These are phyloP conservation scores for Metallyticus violacea DNA, from an alignment of 2,888 invertebrate genomes.

Conservation along the genomic window DNA sequence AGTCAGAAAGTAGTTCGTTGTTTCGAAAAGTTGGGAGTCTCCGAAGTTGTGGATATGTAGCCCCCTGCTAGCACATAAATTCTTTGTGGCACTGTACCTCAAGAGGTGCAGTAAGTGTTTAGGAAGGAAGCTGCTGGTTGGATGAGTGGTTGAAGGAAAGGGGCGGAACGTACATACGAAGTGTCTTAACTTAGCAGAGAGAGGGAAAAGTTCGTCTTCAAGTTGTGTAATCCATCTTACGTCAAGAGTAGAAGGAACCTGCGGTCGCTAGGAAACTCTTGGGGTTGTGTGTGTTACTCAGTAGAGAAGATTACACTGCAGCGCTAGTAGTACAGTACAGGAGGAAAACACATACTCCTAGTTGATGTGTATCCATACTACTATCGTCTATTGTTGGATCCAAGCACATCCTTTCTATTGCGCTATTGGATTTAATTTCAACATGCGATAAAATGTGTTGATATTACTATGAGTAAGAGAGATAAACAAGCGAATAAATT, in stretches of 20 bases:
- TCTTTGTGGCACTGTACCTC: neutral
- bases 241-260: constrained; percentile 5
- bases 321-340: neutral
- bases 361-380: too few species aligned
- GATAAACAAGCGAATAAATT: too few species aligned
- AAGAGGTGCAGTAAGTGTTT: neutral
- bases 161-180: neutral
- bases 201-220: neutral
- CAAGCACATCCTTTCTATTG: too few species aligned
- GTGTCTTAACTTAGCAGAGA: neutral
- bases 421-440: too few species aligned
- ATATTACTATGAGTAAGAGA: too few species aligned
- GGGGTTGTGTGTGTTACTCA: neutral
- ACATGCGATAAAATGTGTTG: too few species aligned
- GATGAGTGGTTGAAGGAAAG: neutral
- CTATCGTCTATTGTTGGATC: too few species aligned
- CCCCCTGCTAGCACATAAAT: neutral
- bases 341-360: neutral
- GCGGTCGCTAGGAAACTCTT: neutral
- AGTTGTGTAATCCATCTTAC: constrained; percentile 15
- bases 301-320: neutral
- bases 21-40: neutral
- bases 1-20: too few species aligned
- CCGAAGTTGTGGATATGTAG: too few species aligned
- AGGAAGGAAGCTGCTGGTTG: neutral